Percentiles rank a stretch among this genome's conserved stretches.
phyloP scores from a whole-genome alignment of 2,113 vertebrate genomes.

The Xenopus tropicalis region UCB_Xtro_10.0 CM004445.2:33974001-33974500 shows the following conservation, averaged over 20 bases:
- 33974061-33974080: slow-evolving; percentile 31
- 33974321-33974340: background rate
- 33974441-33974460: no score
- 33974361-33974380: no score
- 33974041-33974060: slow-evolving; percentile 33
- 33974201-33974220: slow-evolving; percentile 30
- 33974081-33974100: slow-evolving; percentile 31
- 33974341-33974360: no score
- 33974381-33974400: no score
- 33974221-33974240: slow-evolving; percentile 40
- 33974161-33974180: slow-evolving; percentile 34
- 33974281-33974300: slow-evolving; percentile 10
- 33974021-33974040: slow-evolving; percentile 12
- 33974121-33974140: slow-evolving; percentile 44
- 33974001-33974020: slow-evolving; percentile 30
- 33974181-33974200: slow-evolving; percentile 35
- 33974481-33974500: no score
- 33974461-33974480: no score
- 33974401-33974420: no score
- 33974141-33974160: slow-evolving; percentile 42
- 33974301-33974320: slow-evolving; percentile 2
- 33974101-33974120: slow-evolving; percentile 38
- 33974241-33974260: slow-evolving; percentile 20
- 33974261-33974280: slow-evolving; percentile 29
- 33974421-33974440: no score